phyloP scores from a whole-genome alignment of 2,113 vertebrate genomes.

The Amphiprion percula region DNA sequence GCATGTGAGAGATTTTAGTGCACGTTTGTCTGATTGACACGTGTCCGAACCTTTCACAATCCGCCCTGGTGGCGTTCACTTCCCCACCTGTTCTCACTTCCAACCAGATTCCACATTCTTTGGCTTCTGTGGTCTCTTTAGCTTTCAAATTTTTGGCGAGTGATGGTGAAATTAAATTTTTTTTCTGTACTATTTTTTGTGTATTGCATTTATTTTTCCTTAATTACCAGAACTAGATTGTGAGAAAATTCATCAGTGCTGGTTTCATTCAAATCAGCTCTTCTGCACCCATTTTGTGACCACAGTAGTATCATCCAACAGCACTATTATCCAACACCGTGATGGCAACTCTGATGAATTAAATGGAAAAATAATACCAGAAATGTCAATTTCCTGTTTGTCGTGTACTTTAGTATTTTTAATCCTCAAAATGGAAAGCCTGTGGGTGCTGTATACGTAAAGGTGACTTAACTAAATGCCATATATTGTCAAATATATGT shows the following conservation, averaged over 20 bases:
- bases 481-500: too few relatives aligned
- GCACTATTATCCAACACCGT: constrained; percentile 5
- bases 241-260: neutral
- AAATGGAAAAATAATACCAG: neutral
- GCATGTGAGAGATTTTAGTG: neutral
- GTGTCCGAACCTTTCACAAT: neutral
- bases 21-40: neutral
- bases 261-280: neutral
- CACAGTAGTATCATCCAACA: constrained; percentile 2
- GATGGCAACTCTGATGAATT: neutral
- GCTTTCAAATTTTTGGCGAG: neutral
- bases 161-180: neutral
- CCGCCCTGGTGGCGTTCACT: neutral
- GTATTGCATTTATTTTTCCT: too few relatives aligned
- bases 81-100: neutral
- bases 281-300: neutral
- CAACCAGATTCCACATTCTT: neutral
- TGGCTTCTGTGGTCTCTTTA: neutral
- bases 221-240: too few relatives aligned
- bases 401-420: too few relatives aligned
- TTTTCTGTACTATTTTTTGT: too few relatives aligned
- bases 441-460: too few relatives aligned
- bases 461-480: too few relatives aligned
- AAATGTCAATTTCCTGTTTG: neutral
- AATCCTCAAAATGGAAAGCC: too few relatives aligned